phyloP scores from a whole-genome alignment of 2,797 vertebrate genomes.

The Stomatorhinus walkeri region DNA sequence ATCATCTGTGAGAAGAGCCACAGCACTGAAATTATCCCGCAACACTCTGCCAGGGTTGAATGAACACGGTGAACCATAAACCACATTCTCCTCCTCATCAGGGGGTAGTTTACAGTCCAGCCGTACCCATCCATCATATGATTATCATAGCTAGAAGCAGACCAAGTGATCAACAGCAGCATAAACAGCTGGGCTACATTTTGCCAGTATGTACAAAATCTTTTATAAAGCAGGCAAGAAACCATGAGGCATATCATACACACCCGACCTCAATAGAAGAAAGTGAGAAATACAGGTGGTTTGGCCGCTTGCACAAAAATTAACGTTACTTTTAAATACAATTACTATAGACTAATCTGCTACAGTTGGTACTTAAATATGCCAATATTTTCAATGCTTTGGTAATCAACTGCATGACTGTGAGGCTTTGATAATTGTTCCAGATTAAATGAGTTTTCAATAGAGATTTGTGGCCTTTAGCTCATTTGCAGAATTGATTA shows the following conservation, averaged over 20 bases:
- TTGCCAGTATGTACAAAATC: background rate
- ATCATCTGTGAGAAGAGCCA: conserved; percentile 35
- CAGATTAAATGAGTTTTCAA: background rate
- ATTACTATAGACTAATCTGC: background rate
- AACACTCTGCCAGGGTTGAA: background rate
- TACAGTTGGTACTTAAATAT: background rate
- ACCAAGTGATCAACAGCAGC: background rate
- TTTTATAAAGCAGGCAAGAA: background rate
- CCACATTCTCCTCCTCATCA: background rate
- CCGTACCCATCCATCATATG: background rate
- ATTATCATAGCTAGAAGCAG: background rate
- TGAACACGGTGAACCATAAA: background rate
- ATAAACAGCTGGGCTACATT: background rate
- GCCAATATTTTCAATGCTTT: background rate
- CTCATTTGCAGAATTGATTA: background rate
- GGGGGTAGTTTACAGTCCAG: background rate
- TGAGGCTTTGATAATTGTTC: background rate
- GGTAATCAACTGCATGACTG: background rate
- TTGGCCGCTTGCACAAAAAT: background rate
- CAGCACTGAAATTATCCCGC: background rate
- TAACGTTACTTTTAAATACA: background rate
- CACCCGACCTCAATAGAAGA: background rate
- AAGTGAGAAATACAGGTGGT: background rate
- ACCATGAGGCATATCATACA: background rate
- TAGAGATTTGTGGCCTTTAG: background rate